Base-by-base conservation (phyloP, 2,888 invertebrate species). In the Amblyjoppa proteus region DNA sequence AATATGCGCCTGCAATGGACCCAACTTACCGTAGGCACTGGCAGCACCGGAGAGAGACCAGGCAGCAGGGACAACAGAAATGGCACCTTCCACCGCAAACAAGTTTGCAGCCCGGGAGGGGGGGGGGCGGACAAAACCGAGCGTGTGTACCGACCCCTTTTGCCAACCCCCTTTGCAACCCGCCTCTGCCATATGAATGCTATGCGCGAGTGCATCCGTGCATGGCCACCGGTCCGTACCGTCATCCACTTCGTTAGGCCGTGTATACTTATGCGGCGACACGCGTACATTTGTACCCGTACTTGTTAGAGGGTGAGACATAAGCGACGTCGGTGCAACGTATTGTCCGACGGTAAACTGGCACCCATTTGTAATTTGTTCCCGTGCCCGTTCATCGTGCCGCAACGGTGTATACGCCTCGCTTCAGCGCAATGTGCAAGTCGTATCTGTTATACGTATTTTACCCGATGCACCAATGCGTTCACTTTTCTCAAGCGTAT, bases 51-150 rank as follows among this genome's bases (percentile, higher is more conserved):
- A 56, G 79, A 78, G 64, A 64, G 56, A 53, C 28, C 69, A 75
- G 70, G 70, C 13, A 51, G 45, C 49, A 38, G 70, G 56, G 74
- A 69, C 56, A 85, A 81, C 69, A 75, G 85, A 73, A 87, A 87
- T 75, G 71, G 75, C 87, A 83, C 69, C 84, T 87, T 76, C 81
- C 34, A 76, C 83, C 70, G 70, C 79, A 73, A 83, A 81, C 76
- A 83, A 79, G 84, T 66, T 82, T 83, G 66, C 51, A 85, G 34
- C 56, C 64, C 69, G 53, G 77, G 64, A 7, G 7, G 45, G 45
- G 11, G 66, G 6, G 34, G 38, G 38, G 38, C 4, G 38, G 38
- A 71, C 75, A 41, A 61, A 70, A 25, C 70, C 45, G 49, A 28
- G 66, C 71, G 56, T 64, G 16, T 80, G 31, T 79, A 66, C 58